A percentile compares a stretch with the other conserved stretches of the same genome.
These are phyloP conservation scores for Cryptotermes secundus DNA, from an alignment of 1,140 invertebrate species.

Conservation along the genomic window DNA sequence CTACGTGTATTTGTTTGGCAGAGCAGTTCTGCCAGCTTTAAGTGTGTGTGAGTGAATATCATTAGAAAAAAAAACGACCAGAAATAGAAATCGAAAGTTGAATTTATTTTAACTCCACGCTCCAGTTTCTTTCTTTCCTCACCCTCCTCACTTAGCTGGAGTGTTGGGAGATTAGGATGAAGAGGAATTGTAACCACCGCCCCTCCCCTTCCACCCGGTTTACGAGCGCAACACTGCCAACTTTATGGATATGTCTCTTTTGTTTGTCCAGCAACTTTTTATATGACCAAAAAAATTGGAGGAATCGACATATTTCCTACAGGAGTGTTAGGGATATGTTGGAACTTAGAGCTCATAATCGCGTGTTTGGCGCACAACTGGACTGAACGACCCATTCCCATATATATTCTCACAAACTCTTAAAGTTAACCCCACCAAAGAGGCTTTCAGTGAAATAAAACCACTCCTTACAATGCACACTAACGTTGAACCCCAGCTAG, in stretches of 20 bases:
- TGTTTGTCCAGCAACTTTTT: conserved; percentile 6
- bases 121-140: background rate
- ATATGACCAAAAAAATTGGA: background rate
- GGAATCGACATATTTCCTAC: background rate
- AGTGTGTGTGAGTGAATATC: background rate
- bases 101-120: background rate
- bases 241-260: conserved; percentile 19
- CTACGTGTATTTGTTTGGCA: background rate
- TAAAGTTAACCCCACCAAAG: no score
- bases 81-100: background rate
- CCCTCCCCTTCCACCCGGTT: no score
- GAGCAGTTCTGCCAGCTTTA: background rate
- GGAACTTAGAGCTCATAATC: background rate
- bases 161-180: background rate
- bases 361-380: background rate
- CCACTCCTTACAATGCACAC: no score
- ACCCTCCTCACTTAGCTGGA: background rate
- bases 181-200: background rate
- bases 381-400: no score
- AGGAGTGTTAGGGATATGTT: background rate
- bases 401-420: no score
- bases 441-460: no score
- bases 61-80: background rate
- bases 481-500: no score
- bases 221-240: background rate